phyloP scores from a whole-genome alignment of 2,888 invertebrate species.

The Pelosia muscerda region DNA sequence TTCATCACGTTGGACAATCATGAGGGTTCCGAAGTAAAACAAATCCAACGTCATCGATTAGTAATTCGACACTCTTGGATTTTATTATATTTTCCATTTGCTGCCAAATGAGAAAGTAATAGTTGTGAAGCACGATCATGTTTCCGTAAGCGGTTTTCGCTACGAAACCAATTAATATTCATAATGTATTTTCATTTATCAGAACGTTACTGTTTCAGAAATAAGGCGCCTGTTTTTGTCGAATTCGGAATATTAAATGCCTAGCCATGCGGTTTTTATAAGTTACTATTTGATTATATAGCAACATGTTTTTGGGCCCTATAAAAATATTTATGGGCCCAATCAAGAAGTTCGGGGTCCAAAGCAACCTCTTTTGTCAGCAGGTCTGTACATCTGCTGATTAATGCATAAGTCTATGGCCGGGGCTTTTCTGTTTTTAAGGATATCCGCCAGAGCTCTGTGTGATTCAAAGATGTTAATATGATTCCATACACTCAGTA shows the following conservation, averaged over 20 bases:
- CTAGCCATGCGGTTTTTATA: too few species aligned
- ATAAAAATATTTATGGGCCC: too few species aligned
- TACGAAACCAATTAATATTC: conserved; percentile 37
- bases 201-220: conserved; percentile 15
- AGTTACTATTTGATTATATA: too few species aligned
- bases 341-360: too few species aligned
- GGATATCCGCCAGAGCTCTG: too few species aligned
- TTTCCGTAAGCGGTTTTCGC: conserved; percentile 47
- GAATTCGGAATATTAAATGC: conserved; percentile 6
- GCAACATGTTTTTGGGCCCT: too few species aligned
- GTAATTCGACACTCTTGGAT: conserved; percentile 76
- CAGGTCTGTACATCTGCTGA: too few species aligned
- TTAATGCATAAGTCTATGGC: too few species aligned
- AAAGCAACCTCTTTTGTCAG: too few species aligned
- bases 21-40: conserved; percentile 78
- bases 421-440: too few species aligned
- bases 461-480: not conserved
- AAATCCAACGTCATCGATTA: conserved; percentile 78
- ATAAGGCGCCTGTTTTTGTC: conserved; percentile 6
- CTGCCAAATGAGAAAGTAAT: conserved; percentile 49
- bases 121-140: conserved; percentile 43
- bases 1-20: conserved; percentile 80
- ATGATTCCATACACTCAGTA: not conserved
- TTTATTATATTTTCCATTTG: conserved; percentile 62
- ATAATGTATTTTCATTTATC: conserved; percentile 31